Percentiles rank a stretch among this genome's conserved stretches.
Evolutionary conservation across 1,140 invertebrate genomes (phyloP).

Genomic region (Saxidomus purpurata): DNA sequence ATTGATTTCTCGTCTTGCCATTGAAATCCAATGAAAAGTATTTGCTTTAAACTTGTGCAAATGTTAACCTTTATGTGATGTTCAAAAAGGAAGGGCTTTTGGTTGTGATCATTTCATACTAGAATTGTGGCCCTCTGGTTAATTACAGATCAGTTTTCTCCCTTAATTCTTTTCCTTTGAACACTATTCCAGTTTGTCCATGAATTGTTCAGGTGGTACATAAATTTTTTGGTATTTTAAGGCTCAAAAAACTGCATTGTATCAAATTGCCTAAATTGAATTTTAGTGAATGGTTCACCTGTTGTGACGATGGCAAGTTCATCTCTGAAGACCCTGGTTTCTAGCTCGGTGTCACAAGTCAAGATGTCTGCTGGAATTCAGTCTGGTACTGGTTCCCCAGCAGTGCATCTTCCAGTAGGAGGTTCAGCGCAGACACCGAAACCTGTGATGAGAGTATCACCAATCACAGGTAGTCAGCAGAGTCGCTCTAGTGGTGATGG

Average conservation of each 20-base stretch:
- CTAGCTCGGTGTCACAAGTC: constrained; percentile 68
- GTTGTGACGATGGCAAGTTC: constrained; percentile 74
- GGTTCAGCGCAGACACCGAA: constrained; percentile 68
- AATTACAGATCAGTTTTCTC: too few relatives aligned
- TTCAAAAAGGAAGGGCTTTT: too few relatives aligned
- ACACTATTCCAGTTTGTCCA: too few relatives aligned
- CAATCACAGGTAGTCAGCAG: constrained; percentile 73
- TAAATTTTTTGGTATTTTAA: too few relatives aligned
- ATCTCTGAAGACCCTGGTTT: constrained; percentile 52
- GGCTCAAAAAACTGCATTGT: not conserved
- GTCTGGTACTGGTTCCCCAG: not conserved
- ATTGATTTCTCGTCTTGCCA: too few relatives aligned
- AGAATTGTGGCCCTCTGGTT: too few relatives aligned
- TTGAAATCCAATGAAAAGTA: too few relatives aligned
- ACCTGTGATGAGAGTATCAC: constrained; percentile 83
- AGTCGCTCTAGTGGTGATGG: constrained; percentile 24
- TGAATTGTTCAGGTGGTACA: too few relatives aligned
- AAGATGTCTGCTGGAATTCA: constrained; percentile 67
- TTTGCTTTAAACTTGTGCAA: too few relatives aligned
- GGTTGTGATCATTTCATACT: too few relatives aligned
- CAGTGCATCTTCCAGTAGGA: constrained; percentile 71
- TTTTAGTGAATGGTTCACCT: constrained; percentile 75
- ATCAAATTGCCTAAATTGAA: not conserved
- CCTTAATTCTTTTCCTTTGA: too few relatives aligned
- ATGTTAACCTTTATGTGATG: too few relatives aligned